phyloP scores from a whole-genome alignment of 1,140 invertebrate genomes.

The Drosophila lacertosa region DNA sequence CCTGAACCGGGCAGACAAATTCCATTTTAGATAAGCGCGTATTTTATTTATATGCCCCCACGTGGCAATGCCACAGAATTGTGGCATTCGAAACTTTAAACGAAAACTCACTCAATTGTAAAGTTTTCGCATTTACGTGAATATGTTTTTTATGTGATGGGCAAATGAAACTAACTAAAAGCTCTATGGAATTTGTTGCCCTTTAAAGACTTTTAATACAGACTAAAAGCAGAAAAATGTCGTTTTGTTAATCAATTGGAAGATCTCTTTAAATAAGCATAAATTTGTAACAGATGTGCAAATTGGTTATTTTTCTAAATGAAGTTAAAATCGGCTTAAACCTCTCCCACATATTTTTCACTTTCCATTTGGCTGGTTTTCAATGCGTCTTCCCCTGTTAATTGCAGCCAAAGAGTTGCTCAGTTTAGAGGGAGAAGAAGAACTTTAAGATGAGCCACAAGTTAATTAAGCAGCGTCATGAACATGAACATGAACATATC shows the following conservation, averaged over 20 bases:
- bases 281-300: conserved; percentile 7
- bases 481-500: conserved; percentile 20
- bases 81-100: conserved; percentile 13
- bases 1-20: conserved; percentile 35
- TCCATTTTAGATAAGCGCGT: conserved; percentile 57
- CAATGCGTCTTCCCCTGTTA: conserved; percentile 20
- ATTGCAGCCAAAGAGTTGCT: conserved; percentile 10
- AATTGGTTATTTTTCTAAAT: neutral
- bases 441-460: conserved; percentile 27
- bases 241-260: neutral
- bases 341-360: conserved; percentile 1
- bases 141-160: neutral
- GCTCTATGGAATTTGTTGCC: neutral
- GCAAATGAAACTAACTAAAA: too few relatives aligned
- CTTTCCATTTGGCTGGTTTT: conserved; percentile 42
- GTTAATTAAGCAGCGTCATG: conserved; percentile 56
- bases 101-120: neutral
- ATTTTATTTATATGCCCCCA: conserved; percentile 45
- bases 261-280: neutral
- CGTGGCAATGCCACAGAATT: conserved; percentile 6
- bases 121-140: neutral
- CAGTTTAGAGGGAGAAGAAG: conserved; percentile 25
- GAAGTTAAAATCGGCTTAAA: neutral
- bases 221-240: too few relatives aligned
- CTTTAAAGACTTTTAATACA: too few relatives aligned